Conservation (phyloP, 2,113 vertebrate species). For the Condylura cristata region DNA sequence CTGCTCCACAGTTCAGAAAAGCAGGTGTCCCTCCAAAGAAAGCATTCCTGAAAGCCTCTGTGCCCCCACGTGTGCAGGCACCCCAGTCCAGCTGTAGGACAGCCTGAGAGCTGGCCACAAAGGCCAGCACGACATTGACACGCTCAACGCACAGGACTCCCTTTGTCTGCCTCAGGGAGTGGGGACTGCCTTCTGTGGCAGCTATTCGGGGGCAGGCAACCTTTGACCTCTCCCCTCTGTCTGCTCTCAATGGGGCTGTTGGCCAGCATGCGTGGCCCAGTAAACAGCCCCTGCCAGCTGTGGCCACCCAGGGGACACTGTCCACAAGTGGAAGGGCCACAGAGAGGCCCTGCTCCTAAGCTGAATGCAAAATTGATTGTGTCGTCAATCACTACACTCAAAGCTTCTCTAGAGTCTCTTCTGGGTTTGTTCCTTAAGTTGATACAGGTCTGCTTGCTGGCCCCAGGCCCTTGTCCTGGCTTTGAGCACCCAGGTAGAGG, state of each 20-base stretch:
- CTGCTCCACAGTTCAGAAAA: conserved; percentile 79
- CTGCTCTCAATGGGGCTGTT: not conserved
- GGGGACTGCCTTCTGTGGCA: not conserved
- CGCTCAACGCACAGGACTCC: not conserved
- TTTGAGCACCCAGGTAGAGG: not conserved
- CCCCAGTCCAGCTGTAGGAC: conserved; percentile 76
- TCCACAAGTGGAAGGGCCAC: not conserved
- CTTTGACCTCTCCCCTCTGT: conserved; percentile 36
- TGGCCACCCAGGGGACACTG: not conserved
- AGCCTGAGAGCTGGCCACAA: conserved; percentile 32
- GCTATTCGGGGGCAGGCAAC: conserved; percentile 45
- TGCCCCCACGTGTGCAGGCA: not conserved
- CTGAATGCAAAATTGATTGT: not conserved
- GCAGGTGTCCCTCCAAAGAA: conserved; percentile 66
- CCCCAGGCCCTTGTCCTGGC: not conserved
- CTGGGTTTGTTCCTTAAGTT: not conserved
- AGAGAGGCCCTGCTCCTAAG: not conserved
- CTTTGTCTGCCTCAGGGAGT: conserved; percentile 70
- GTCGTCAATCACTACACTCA: not conserved
- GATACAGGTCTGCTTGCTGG: not conserved
- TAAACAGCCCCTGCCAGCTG: not conserved
- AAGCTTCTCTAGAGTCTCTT: not conserved
- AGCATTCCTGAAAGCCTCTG: conserved; percentile 59
- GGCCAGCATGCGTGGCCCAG: not conserved
- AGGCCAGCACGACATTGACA: not conserved